Evolutionary conservation across 2,888 invertebrate genomes (phyloP).

Genomic region (Dicyrtomina minuta): DNA sequence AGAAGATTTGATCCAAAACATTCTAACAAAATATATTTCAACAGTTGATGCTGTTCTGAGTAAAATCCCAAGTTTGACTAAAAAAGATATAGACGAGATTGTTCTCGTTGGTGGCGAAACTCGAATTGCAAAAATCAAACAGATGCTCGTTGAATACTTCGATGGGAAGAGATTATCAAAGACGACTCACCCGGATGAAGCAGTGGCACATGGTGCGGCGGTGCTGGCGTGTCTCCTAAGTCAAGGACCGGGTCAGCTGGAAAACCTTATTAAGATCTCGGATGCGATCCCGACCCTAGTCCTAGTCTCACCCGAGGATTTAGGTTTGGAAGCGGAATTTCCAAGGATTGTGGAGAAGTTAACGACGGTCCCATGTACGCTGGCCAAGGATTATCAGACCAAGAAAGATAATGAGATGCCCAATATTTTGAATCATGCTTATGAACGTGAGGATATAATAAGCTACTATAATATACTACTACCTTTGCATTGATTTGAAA

Average conservation of each 20-base stretch:
- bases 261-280: too few species aligned
- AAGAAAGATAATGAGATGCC: neutral
- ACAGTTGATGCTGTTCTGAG: constrained; percentile 71
- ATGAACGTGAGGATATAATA: constrained; percentile 16
- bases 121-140: constrained; percentile 68
- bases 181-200: constrained; percentile 72
- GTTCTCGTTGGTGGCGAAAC: constrained; percentile 69
- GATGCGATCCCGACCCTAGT: too few species aligned
- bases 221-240: constrained; percentile 63
- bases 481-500: neutral
- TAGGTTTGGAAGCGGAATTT: too few species aligned
- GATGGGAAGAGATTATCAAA: constrained; percentile 67
- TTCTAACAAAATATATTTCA: constrained; percentile 71
- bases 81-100: constrained; percentile 62
- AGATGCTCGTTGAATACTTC: constrained; percentile 62
- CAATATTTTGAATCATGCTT: neutral
- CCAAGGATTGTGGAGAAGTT: too few species aligned
- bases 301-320: too few species aligned
- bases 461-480: neutral
- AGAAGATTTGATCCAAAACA: constrained; percentile 65
- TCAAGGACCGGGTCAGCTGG: too few species aligned
- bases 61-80: constrained; percentile 66
- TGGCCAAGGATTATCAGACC: too few species aligned
- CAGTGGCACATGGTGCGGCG: constrained; percentile 69
- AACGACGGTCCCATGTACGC: too few species aligned